Percentiles rank a stretch among this genome's conserved stretches.
These are phyloP conservation scores for Chaetodon auriga DNA, from an alignment of 2,113 vertebrate genomes.

Conservation along the genomic window DNA sequence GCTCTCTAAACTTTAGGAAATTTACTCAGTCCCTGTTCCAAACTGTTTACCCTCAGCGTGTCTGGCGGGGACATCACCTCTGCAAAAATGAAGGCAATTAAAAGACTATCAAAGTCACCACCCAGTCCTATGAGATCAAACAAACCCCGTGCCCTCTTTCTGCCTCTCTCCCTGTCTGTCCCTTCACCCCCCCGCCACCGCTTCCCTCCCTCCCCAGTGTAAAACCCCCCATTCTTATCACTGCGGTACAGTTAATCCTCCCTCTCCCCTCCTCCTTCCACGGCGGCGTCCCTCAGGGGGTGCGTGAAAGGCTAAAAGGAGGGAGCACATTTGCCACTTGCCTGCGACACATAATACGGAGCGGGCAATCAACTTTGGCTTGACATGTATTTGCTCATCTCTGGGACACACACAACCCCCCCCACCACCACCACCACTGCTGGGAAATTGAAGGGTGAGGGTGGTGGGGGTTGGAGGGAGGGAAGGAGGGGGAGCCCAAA, in stretches of 20 bases:
- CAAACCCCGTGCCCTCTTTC: conserved; percentile 70
- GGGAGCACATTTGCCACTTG: conserved; percentile 96
- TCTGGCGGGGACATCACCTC: conserved; percentile 58
- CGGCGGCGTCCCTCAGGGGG: conserved; percentile 78
- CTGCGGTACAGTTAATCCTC: conserved; percentile 91
- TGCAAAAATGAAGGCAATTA: conserved; percentile 71
- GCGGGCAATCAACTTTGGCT: conserved; percentile 99
- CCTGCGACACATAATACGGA: conserved; percentile 97
- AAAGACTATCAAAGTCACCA: conserved; percentile 81
- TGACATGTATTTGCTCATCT: conserved; percentile 99
- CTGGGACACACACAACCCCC: conserved; percentile 78
- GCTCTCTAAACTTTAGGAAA: conserved; percentile 20
- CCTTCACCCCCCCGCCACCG: conserved; percentile 31
- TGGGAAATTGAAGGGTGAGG: conserved; percentile 71
- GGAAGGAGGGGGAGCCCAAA: conserved; percentile 91
- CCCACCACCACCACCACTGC: conserved; percentile 48
- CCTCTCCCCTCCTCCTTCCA: conserved; percentile 77
- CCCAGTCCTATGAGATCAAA: conserved; percentile 80
- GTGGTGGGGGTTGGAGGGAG: conserved; percentile 75
- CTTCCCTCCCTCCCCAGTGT: conserved; percentile 68
- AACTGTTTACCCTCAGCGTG: conserved; percentile 32
- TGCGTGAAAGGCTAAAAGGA: conserved; percentile 91
- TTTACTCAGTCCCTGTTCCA: conserved; percentile 9
- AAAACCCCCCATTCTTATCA: conserved; percentile 90
- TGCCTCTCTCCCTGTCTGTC: conserved; percentile 53